phyloP scores from a whole-genome alignment of 2,113 vertebrate genomes.

The Geococcyx californianus region DNA sequence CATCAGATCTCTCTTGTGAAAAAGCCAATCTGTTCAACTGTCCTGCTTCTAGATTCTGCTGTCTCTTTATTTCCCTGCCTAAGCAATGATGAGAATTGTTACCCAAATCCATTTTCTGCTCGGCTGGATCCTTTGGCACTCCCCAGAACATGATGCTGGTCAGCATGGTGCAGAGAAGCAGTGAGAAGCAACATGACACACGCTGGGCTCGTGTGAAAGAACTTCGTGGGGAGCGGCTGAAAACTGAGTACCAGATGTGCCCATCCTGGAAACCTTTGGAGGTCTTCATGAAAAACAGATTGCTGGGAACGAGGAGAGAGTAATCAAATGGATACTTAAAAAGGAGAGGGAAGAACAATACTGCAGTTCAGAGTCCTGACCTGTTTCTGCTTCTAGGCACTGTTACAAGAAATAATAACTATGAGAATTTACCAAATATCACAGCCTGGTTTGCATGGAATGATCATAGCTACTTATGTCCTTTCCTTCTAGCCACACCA shows the following conservation, averaged over 20 bases:
- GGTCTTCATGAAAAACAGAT: constrained; percentile 92
- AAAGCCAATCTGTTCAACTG: neutral
- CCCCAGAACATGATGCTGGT: constrained; percentile 98
- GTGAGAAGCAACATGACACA: constrained; percentile 92
- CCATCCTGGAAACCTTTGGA: constrained; percentile 89
- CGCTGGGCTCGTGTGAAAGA: constrained; percentile 90
- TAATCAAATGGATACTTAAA: neutral
- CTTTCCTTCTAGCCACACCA: neutral
- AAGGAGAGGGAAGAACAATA: neutral
- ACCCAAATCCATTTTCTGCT: constrained; percentile 98
- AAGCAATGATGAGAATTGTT: neutral
- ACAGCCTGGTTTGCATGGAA: neutral
- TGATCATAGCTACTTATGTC: neutral
- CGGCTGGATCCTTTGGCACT: constrained; percentile 89
- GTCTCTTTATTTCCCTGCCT: neutral
- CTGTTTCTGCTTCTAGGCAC: neutral
- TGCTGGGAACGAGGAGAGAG: constrained; percentile 71
- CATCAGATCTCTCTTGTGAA: neutral
- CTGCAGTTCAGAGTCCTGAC: neutral
- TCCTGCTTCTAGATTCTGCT: neutral
- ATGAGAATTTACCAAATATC: neutral
- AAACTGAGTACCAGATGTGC: constrained; percentile 93
- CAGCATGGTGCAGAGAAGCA: constrained; percentile 95
- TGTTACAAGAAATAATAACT: neutral
- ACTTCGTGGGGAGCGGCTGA: constrained; percentile 87